Evolutionary conservation across 2,113 vertebrate species (phyloP).

Genomic region (Etheostoma spectabile): DNA sequence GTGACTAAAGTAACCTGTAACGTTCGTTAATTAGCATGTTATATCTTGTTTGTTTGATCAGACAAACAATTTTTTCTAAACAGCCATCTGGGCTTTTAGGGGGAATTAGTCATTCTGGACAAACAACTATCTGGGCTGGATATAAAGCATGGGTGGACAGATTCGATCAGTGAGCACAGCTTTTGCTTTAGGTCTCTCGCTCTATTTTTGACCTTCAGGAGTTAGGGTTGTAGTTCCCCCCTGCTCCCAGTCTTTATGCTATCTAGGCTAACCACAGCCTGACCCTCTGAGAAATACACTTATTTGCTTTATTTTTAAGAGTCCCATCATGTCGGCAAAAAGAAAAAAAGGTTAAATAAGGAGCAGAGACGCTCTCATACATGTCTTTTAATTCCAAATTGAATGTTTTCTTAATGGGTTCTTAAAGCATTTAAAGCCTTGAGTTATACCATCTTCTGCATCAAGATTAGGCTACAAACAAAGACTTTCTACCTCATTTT

Average conservation of each 20-base stretch:
- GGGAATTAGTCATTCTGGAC: not conserved
- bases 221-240: not conserved
- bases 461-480: not conserved
- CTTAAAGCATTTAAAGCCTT: not conserved
- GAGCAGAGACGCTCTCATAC: too few relatives aligned
- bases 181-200: too few relatives aligned
- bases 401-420: not conserved
- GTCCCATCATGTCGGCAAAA: not conserved
- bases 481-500: slow-evolving; percentile 4
- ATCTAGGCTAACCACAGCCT: not conserved
- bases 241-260: not conserved
- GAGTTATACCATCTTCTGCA: not conserved
- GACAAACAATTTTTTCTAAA: not conserved
- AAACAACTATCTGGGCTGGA: not conserved
- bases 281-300: not conserved
- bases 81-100: not conserved
- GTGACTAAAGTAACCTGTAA: not conserved
- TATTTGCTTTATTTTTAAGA: too few relatives aligned
- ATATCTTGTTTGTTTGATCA: not conserved
- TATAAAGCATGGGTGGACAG: too few relatives aligned
- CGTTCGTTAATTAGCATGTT: not conserved
- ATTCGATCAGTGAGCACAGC: too few relatives aligned
- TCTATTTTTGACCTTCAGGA: not conserved
- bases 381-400: not conserved
- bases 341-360: not conserved